Base-by-base conservation (phyloP, 2,888 invertebrate species). In the Nomada ferruginata region DNA sequence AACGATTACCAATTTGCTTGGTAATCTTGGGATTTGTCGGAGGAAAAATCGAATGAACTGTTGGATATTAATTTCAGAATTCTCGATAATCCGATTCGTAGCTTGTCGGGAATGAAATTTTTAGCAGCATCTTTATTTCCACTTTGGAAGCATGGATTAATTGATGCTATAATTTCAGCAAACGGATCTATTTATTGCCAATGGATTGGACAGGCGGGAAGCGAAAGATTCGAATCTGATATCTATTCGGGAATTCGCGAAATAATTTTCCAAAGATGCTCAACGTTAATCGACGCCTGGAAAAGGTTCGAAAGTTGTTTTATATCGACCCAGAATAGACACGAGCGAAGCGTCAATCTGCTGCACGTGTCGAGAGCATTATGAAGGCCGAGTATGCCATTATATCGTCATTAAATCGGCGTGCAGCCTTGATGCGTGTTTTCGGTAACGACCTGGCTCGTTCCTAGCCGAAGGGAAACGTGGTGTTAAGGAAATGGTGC, bases 331-430 rank as follows among this genome's bases (percentile, higher is more conserved):
- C 53, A 36, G 63, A 71, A 70, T 68, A 65, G 76, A 26, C 68
- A 26, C 60, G 59, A 59, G 75, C 71, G 63, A 73, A n/a, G 20
- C 36, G 57, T 20, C n/a, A 52, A 64, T 23, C 42, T 47, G 20
- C 26, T 71, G 76, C 80, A 82, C 81, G 87, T 76, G 87, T 88
- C 83, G 87, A 84, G 85, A 89, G 74, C 85, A 87, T 89, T 85
- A 87, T 63, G 74, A 65, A 69, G 81, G 59, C 55, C 63, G 69
- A 84, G 79, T 84, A 81, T 85, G 82, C 83, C 88, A 89, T 89
- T 89, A 89, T 89, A 89, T 87, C 83, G 86, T 89, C 89, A 80
- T 89, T 89, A 89, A 77, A 86, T 71, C 78, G 75, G 73, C 26
- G 64, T 29, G 66, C 59, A 76, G 79, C 81, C 81, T 73, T 83